A percentile compares a stretch with the other conserved stretches of the same genome.
Conservation (phyloP, 2,888 invertebrate genomes). For the Hermaeophaga mercurialis region DNA sequence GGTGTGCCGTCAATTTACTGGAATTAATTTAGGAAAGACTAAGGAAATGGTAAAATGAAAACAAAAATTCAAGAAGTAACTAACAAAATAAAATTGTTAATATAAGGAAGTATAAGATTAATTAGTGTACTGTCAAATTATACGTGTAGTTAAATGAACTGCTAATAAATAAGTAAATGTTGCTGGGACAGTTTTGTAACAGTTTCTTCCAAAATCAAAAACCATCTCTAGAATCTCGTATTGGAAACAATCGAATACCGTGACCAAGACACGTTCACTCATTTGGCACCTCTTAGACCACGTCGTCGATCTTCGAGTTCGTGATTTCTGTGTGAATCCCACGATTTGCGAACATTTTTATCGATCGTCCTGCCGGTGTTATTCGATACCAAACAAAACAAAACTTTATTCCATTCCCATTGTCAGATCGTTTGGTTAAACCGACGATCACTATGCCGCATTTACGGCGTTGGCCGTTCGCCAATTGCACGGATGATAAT, state of each 20-base stretch:
- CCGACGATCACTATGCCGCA: neutral
- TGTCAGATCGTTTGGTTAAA: conserved; percentile 2
- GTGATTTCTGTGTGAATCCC: conserved; percentile 42
- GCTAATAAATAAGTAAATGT: too few relatives aligned
- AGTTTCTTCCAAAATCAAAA: too few relatives aligned
- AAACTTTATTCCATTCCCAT: conserved; percentile 9
- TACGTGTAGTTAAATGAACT: too few relatives aligned
- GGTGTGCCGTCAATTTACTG: too few relatives aligned
- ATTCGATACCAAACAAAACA: neutral
- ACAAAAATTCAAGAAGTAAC: too few relatives aligned
- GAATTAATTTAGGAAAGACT: too few relatives aligned
- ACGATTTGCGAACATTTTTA: conserved; percentile 34
- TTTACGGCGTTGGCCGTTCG: neutral
- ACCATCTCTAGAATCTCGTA: conserved; percentile 11
- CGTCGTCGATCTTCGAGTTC: conserved; percentile 38
- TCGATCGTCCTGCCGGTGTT: neutral
- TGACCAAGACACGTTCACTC: conserved; percentile 40
- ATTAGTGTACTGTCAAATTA: too few relatives aligned
- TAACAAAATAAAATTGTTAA: too few relatives aligned
- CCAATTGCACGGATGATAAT: neutral
- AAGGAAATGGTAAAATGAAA: too few relatives aligned
- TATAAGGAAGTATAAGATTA: too few relatives aligned
- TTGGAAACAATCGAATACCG: conserved; percentile 27
- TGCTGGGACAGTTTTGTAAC: too few relatives aligned
- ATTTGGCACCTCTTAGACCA: conserved; percentile 43